These are phyloP conservation scores for Chelonoidis abingdonii DNA, from an alignment of 2,113 vertebrate species.

Conservation along the genomic window DNA sequence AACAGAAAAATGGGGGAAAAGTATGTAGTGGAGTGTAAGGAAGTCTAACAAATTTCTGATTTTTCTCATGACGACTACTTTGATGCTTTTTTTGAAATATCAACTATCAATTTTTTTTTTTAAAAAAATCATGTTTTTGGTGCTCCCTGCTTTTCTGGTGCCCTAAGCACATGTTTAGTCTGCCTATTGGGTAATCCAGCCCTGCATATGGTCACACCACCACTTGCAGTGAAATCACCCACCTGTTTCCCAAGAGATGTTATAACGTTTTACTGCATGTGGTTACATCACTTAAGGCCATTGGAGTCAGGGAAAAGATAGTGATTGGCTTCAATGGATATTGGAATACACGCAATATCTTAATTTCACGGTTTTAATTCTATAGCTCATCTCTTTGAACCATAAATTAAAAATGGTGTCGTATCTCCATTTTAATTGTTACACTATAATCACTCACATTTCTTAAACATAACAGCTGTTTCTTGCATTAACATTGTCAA, in stretches of 20 bases:
- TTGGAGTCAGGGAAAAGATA: background rate
- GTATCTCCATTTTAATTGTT: background rate
- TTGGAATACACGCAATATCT: background rate
- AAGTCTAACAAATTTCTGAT: too few relatives aligned
- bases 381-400: background rate
- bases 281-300: background rate
- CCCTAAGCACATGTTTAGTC: too few relatives aligned
- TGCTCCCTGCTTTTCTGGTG: too few relatives aligned
- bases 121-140: too few relatives aligned
- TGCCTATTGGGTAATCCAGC: too few relatives aligned
- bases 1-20: too few relatives aligned
- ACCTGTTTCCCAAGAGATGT: background rate
- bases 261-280: background rate
- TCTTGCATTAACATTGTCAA: background rate
- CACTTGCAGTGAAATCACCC: background rate
- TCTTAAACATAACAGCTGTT: background rate
- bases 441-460: background rate
- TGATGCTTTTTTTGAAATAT: too few relatives aligned
- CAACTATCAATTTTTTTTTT: too few relatives aligned
- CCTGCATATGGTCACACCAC: background rate
- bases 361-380: background rate
- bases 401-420: background rate
- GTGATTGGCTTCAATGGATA: background rate
- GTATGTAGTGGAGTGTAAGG: too few relatives aligned
- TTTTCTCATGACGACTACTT: too few relatives aligned